A percentile compares a stretch with the other conserved stretches of the same genome.
Conservation (phyloP, 2,797 vertebrate genomes). For the Melanogrammus aeglefinus region DNA sequence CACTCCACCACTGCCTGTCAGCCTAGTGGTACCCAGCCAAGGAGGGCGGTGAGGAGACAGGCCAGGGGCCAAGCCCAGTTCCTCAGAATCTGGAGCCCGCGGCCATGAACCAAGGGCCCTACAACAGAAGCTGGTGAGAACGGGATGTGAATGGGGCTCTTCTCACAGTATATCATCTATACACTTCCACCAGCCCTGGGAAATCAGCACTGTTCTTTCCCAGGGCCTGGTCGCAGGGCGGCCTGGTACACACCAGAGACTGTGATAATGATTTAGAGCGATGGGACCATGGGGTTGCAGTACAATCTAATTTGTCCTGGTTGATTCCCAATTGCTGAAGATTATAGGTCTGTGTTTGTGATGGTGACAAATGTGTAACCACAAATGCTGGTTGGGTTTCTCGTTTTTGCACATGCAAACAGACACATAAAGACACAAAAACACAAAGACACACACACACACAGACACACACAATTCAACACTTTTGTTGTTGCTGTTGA, state of each 20-base stretch:
- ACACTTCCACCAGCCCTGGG: constrained; percentile 50
- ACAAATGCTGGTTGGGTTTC: constrained; percentile 52
- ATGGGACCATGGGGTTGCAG: constrained; percentile 50
- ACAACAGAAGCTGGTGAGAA: constrained; percentile 58
- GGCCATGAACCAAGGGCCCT: constrained; percentile 42
- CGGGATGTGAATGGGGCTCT: constrained; percentile 51
- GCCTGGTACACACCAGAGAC: constrained; percentile 25
- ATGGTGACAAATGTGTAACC: constrained; percentile 59
- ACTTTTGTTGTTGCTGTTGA: constrained; percentile 35
- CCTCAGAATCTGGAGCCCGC: constrained; percentile 38
- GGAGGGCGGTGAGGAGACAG: constrained; percentile 44
- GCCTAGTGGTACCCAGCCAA: constrained; percentile 47
- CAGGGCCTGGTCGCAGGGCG: constrained; percentile 48
- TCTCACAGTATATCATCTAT: constrained; percentile 71
- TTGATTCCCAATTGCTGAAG: constrained; percentile 54
- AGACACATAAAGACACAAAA: constrained; percentile 31
- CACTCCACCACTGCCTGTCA: constrained; percentile 34
- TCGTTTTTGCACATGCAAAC: constrained; percentile 42
- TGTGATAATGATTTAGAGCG: constrained; percentile 53
- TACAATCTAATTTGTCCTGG: constrained; percentile 62
- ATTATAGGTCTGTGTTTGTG: constrained; percentile 53
- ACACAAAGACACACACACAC: constrained; percentile 26
- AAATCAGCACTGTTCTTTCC: constrained; percentile 59
- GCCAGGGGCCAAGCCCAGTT: constrained; percentile 43
- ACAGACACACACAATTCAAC: constrained; percentile 44